Conservation (phyloP, 1,140 invertebrate genomes). For the Ericerus pela region DNA sequence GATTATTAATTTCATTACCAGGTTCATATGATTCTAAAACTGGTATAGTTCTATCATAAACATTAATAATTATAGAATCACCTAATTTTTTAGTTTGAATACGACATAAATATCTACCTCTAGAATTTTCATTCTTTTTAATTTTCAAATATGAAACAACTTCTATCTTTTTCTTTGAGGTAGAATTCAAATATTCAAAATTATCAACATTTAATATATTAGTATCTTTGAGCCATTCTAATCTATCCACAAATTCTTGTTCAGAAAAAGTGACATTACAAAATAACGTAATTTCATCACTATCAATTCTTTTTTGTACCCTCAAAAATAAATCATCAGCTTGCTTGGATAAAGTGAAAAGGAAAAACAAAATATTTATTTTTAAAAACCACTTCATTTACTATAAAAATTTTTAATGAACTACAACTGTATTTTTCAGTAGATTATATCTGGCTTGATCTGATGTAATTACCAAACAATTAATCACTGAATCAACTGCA, state of each 20-base stretch:
- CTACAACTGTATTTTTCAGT: constrained; percentile 8
- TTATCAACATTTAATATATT: constrained; percentile 13
- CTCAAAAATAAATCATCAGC: constrained; percentile 14
- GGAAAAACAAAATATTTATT: constrained; percentile 12
- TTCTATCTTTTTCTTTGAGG: constrained; percentile 10
- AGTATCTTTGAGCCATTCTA: constrained; percentile 13
- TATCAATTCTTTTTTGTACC: constrained; percentile 11
- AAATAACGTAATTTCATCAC: constrained; percentile 11
- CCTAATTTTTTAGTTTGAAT: constrained; percentile 14
- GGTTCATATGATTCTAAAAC: constrained; percentile 7
- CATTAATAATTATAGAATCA: constrained; percentile 1
- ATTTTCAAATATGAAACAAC: constrained; percentile 12
- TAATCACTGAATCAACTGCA: constrained; percentile 11
- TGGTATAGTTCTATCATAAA: constrained; percentile 8
- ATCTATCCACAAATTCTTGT: constrained; percentile 13
- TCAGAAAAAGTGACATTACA: constrained; percentile 14
- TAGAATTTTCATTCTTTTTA: constrained; percentile 13
- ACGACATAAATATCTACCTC: constrained; percentile 9
- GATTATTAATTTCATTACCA: too few species aligned
- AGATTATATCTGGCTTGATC: constrained; percentile 9
- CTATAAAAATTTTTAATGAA: constrained; percentile 2
- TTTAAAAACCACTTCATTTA: constrained; percentile 7
- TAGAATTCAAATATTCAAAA: constrained; percentile 14
- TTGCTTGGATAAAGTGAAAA: constrained; percentile 7
- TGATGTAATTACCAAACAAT: constrained; percentile 11